Percentiles rank a stretch among this genome's conserved stretches.
Evolutionary conservation across 1,140 invertebrate species (phyloP).

Genomic region (Sweltsa coloradensis): DNA sequence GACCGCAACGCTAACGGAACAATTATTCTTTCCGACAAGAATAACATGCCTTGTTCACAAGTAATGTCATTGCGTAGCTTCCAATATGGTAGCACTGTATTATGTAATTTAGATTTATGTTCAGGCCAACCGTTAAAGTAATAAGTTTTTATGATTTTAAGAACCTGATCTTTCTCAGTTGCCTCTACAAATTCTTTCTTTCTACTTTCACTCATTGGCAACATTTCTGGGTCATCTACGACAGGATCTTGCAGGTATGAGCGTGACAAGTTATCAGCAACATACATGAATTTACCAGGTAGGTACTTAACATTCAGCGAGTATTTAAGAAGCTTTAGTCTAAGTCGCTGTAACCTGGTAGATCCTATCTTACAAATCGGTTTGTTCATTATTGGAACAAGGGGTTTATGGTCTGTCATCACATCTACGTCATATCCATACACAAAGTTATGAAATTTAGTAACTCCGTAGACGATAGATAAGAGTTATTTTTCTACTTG

Average conservation of each 20-base stretch:
- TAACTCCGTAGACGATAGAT: slow-evolving; percentile 20
- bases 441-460: slow-evolving; percentile 25
- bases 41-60: not conserved
- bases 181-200: not conserved
- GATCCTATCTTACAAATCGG: slow-evolving; percentile 23
- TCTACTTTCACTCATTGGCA: not conserved
- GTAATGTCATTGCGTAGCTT: not conserved
- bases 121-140: not conserved
- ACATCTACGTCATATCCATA: slow-evolving; percentile 22
- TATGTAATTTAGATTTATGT: not conserved
- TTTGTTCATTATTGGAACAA: slow-evolving; percentile 27
- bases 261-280: slow-evolving; percentile 31
- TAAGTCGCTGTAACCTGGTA: slow-evolving; percentile 28
- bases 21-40: not conserved
- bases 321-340: slow-evolving; percentile 26
- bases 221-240: slow-evolving; percentile 1
- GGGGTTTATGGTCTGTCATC: slow-evolving; percentile 28
- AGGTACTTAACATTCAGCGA: slow-evolving; percentile 21
- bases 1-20: not conserved
- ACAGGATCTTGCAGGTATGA: slow-evolving; percentile 14
- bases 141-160: not conserved
- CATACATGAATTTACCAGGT: slow-evolving; percentile 30
- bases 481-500: slow-evolving; percentile 27
- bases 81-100: not conserved
- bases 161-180: not conserved